A percentile compares a stretch with the other conserved stretches of the same genome.
Evolutionary conservation across 2,113 vertebrate genomes (phyloP).

Genomic region (Sturnira hondurensis): DNA sequence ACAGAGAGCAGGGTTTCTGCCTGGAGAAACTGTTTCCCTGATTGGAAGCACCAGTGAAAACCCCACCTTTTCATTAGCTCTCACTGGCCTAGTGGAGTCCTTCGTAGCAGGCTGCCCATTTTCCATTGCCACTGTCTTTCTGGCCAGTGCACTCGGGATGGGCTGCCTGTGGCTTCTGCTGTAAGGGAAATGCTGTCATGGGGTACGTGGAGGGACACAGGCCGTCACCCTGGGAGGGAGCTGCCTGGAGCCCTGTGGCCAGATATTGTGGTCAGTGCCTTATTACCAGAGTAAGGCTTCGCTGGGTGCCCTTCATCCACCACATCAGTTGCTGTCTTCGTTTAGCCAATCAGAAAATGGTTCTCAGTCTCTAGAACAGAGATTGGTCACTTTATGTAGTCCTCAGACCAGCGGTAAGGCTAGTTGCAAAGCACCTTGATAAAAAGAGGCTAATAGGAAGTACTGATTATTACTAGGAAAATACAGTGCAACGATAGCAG

Average conservation of each 20-base stretch:
- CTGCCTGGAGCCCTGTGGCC: neutral
- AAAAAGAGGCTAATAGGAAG: neutral
- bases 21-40: neutral
- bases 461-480: neutral
- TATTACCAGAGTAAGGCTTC: neutral
- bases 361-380: neutral
- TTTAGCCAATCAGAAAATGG: neutral
- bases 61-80: no score
- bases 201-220: neutral
- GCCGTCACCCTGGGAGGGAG: neutral
- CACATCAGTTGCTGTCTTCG: neutral
- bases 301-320: neutral
- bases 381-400: neutral
- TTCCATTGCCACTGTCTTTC: neutral
- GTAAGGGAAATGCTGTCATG: neutral
- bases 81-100: neutral
- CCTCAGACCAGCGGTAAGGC: neutral
- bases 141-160: neutral
- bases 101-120: neutral
- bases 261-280: neutral
- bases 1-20: neutral
- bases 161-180: neutral
- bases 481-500: neutral
- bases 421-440: neutral
- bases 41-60: neutral